Evolutionary conservation across 2,113 vertebrate species (phyloP), one percentile per base, ranked within the genome.

Genomic region (Neolamprologus devosi): DNA sequence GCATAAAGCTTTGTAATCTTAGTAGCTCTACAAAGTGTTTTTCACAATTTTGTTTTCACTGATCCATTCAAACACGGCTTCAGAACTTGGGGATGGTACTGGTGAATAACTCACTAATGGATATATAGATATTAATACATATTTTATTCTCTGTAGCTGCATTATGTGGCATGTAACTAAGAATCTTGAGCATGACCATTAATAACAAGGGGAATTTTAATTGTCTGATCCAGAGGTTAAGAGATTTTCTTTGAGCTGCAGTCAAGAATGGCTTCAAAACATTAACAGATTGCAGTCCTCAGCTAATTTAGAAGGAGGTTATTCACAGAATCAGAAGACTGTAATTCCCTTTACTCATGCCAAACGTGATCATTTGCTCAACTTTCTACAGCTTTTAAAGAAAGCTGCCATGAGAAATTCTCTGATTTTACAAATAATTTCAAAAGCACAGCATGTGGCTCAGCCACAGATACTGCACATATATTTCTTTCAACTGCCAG

Each of bases 241-340:
- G 84, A 85, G 49, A 23, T 58, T 78, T 63, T 89, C 8, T 37
- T 58, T 7, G 83, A 85, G 80, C 87, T 86, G 65, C 63, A 85
- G 65, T 70, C 53, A 68, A 87, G 26, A 91, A 82, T 40, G 73
- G 70, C 65, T 80, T 85, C 4, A 82, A 89, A 85, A 85, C n/a
- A 49, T 86, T 4, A 81, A 91, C 86, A 21, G 47, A 49, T 68
- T 78, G 12, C 65, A 88, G 83, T 83, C 55, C 35, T 85, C 73
- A 49, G 8, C 6, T 88, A 82, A 88, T 30, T 88, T 60, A 8
- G 60, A 83, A 85, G 78, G 55, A 83, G 79, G 80, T 85, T 86
- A 84, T 88, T 93, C 81, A 85, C 82, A 83, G 53, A 89, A 60
- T 80, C 75, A 65, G 14, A 45, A 51, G 35, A 90, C 57, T 58